phyloP scores from a whole-genome alignment of 2,888 invertebrate species.

The Protodeltote pygarga region DNA sequence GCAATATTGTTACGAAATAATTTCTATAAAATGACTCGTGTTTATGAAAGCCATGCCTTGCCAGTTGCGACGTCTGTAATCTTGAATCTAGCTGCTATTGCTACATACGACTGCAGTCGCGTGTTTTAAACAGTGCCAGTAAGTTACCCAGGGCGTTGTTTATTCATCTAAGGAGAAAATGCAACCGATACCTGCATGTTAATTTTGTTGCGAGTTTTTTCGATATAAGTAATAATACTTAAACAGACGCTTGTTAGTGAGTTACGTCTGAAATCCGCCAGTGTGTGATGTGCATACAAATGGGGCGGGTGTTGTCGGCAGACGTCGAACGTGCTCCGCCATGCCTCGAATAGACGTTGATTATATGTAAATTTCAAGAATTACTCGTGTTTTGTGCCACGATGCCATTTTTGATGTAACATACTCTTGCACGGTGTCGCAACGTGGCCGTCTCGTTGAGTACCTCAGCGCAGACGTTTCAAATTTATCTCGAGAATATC shows the following conservation, averaged over 20 bases:
- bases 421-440: slow-evolving; percentile 32
- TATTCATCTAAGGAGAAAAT: slow-evolving; percentile 1
- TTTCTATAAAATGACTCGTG: slow-evolving; percentile 23
- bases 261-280: slow-evolving; percentile 41
- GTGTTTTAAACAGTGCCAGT: slow-evolving; percentile 1
- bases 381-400: slow-evolving; percentile 47
- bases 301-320: slow-evolving; percentile 44
- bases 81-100: slow-evolving; percentile 29
- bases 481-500: slow-evolving; percentile 25
- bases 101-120: slow-evolving; percentile 11
- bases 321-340: slow-evolving; percentile 47
- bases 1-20: slow-evolving; percentile 21
- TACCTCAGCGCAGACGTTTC: slow-evolving; percentile 26
- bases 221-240: slow-evolving; percentile 24
- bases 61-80: slow-evolving; percentile 11
- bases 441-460: slow-evolving; percentile 22
- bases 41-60: slow-evolving; percentile 27
- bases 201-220: slow-evolving; percentile 20
- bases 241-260: slow-evolving; percentile 42
- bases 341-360: slow-evolving; percentile 53
- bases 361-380: slow-evolving; percentile 59
- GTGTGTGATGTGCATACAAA: slow-evolving; percentile 50
- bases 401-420: slow-evolving; percentile 44
- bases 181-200: slow-evolving; percentile 10
- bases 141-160: slow-evolving; percentile 15